phyloP scores from a whole-genome alignment of 2,113 vertebrate genomes.

The Leptocoma aspasia region DNA sequence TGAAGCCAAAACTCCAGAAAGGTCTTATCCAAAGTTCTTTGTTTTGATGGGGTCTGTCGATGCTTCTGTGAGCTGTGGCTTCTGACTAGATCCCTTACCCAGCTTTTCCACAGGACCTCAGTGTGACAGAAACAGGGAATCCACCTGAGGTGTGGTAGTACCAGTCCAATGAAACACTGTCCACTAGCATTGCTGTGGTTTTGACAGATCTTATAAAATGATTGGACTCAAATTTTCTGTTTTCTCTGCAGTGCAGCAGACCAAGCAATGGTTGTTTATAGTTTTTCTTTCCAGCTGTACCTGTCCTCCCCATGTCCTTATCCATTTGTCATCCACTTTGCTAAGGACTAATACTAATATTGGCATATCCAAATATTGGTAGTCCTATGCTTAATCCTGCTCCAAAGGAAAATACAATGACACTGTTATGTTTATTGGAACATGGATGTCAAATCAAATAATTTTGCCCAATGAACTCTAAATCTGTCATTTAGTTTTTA shows the following conservation, averaged over 20 bases:
- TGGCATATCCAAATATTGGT: neutral
- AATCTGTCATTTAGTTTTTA: slow-evolving; percentile 24
- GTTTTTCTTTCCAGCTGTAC: neutral
- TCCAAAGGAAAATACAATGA: neutral
- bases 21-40: neutral
- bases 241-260: neutral
- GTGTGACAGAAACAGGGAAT: neutral
- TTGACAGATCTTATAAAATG: neutral
- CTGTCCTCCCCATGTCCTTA: neutral
- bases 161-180: neutral
- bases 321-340: neutral
- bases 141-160: too few relatives aligned
- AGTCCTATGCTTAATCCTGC: neutral
- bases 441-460: slow-evolving; percentile 21
- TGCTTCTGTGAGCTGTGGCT: neutral
- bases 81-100: neutral
- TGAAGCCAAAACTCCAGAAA: neutral
- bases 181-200: neutral
- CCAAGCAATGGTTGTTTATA: rapidly evolving
- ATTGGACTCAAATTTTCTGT: neutral
- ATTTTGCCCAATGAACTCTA: slow-evolving; percentile 28
- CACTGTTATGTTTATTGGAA: neutral
- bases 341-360: neutral
- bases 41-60: neutral
- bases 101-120: neutral